Evolutionary conservation across 1,140 invertebrate species (phyloP), one percentile per base, ranked within the genome.

Genomic region (Samia ricini): DNA sequence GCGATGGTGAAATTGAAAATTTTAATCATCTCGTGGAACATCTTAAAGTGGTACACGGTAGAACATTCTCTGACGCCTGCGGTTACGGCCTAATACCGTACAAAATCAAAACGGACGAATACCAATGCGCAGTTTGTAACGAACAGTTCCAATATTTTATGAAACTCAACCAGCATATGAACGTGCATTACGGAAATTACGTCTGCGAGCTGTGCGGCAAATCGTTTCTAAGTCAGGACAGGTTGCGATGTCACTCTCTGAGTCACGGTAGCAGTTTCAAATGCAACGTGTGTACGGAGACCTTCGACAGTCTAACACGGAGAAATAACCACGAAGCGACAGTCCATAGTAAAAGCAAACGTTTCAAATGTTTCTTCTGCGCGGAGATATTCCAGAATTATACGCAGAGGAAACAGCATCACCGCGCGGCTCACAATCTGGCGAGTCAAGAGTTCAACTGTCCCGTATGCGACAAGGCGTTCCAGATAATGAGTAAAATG

Each of bases 171-270:
- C 81, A 86, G 10, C 91, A 92, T 42, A 86, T 91, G 83, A 86
- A 87, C 50, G 72, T 81, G 0, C 91, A 92, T 64, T 88, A 76
- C 56, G 83, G 81, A 0, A 81, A 71, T 48, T 96, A 96, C 73
- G 92, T 95, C 56, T 97, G 96, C 76, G 95, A 96, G 61, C 89
- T 94, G 4, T 97, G 96, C 74, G 92, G 92, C 0, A 97, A 97
- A 74, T 93, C 93, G 0, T 97, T 92, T 80, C 50, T 89, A 0
- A 86, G 80, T 61, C 76, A 83, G 8, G 85, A 82, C 12, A 56
- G 88, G 24, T 36, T 89, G 20, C 54, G 84, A 10, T 80, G 76
- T 29, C 88, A 90, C 59, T 58, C 72, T 0, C 22, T 79, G 0
- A 77, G 66, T 1, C 88, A 90, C 56, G 77, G 76, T 0, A 74